These are phyloP conservation scores for Amia ocellicauda DNA, from an alignment of 2,113 vertebrate species.

Conservation along the genomic window DNA sequence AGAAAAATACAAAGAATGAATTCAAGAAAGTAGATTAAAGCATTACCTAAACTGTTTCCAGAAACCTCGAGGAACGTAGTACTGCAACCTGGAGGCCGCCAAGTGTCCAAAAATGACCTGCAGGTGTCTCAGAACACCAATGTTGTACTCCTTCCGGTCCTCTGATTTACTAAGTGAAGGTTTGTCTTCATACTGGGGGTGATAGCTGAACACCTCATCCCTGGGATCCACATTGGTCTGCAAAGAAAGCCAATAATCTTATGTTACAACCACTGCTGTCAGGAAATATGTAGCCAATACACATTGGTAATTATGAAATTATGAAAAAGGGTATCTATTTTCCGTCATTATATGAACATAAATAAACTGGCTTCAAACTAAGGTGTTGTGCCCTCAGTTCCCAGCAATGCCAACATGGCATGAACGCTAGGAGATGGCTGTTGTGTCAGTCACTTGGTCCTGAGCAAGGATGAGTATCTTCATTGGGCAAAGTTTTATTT, in stretches of 20 bases:
- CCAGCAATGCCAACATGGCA: conserved; percentile 42
- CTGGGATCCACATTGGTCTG: conserved; percentile 96
- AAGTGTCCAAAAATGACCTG: conserved; percentile 98
- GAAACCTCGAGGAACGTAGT: conserved; percentile 97
- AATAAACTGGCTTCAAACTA: not conserved
- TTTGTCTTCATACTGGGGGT: conserved; percentile 97
- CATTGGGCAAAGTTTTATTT: conserved; percentile 37
- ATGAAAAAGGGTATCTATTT: not conserved
- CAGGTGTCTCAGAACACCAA: conserved; percentile 94
- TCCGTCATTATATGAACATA: not conserved
- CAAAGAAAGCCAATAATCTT: conserved; percentile 23
- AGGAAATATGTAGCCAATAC: not conserved
- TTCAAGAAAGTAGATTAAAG: not conserved
- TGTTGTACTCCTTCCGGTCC: conserved; percentile 98
- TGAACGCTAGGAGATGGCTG: conserved; percentile 47
- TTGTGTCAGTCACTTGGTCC: conserved; percentile 56
- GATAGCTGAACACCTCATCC: conserved; percentile 97
- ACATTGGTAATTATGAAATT: not conserved
- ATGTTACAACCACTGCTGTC: not conserved
- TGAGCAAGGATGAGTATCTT: conserved; percentile 67
- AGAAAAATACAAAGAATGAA: not conserved
- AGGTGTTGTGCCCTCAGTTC: conserved; percentile 55
- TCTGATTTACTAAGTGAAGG: conserved; percentile 89
- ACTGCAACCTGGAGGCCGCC: conserved; percentile 93
- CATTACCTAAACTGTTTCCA: conserved; percentile 96